Evolutionary conservation across 1,140 invertebrate genomes (phyloP), one percentile per base, ranked within the genome.

Genomic region (Heliconius hewitsoni): DNA sequence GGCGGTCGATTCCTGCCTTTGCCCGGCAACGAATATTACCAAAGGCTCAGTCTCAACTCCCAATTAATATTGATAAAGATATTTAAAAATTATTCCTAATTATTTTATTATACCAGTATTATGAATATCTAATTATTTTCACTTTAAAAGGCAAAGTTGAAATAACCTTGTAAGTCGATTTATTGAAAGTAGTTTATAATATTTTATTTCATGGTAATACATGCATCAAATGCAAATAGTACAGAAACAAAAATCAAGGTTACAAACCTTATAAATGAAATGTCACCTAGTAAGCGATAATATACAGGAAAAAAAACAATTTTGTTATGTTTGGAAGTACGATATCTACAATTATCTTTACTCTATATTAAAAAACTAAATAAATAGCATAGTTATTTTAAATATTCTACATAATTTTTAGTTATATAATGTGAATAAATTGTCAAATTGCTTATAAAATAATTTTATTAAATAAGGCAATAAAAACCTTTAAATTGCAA

Each of bases 1-100:
- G 19, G 23, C 80, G 81, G 80, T 86, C 82, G 83, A 85, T 86
- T 82, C 70, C 57, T 55, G 55, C 77, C 34, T 89, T 90, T 91
- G 88, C 90, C 74, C 71, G 76, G 86, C 87, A 88, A 89, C 88
- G 79, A 80, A 55, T 74, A 57, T 60, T 27, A 74, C 11, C 13
- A 30, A 30, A 27, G 1, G 60, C 30, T 66, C 13, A 16, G 11
- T 16, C 27, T 66, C 42, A 1, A 46, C 13, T 46, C 42, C 6
- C n/a, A 66, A 16, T 66, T 27, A 66, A 30, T 16, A 66, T 66
- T 27, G 3, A 1, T 66, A 5, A 66, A 66, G 3, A 5, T 27
- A 66, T 66, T 13, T 66, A 13, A 66, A 27, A 3, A 27, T 13
- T 16, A 66, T 11, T 23, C 6, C 9, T 11, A 27, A 60, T 23